Conservation (phyloP, 2,113 vertebrate species). For the Elaphurus davidianus region DNA sequence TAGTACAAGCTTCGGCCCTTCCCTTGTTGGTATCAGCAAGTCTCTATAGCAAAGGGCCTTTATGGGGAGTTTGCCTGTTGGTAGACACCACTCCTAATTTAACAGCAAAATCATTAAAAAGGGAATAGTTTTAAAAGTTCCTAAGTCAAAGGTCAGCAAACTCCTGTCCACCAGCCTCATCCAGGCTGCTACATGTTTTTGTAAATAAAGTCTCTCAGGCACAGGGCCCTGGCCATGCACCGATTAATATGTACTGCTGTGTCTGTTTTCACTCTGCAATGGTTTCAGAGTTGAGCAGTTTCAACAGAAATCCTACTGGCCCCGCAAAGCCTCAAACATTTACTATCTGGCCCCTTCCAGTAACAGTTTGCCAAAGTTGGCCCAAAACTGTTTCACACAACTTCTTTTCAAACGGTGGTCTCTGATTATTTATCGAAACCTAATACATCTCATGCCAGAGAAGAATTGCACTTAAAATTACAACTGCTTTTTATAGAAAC, state of each 20-base stretch:
- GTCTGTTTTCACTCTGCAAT: not conserved
- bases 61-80: not conserved
- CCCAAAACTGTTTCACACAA: not conserved
- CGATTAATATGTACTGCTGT: not conserved
- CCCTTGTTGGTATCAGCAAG: not conserved
- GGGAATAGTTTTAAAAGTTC: not conserved
- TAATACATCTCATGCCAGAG: not conserved
- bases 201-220: not conserved
- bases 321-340: not conserved
- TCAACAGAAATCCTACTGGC: not conserved
- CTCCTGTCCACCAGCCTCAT: not conserved
- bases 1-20: not conserved
- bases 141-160: not conserved
- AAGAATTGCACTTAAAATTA: not conserved
- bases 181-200: not conserved
- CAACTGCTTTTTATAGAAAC: not conserved
- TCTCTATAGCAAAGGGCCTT: not conserved
- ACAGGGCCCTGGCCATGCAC: accelerated
- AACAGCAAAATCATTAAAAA: not conserved
- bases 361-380: not conserved
- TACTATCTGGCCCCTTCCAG: not conserved
- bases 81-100: not conserved
- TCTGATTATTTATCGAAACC: not conserved
- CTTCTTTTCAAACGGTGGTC: not conserved
- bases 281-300: not conserved